Evolutionary conservation across 1,140 invertebrate genomes (phyloP).

Genomic region (Drosophila pectinifera): DNA sequence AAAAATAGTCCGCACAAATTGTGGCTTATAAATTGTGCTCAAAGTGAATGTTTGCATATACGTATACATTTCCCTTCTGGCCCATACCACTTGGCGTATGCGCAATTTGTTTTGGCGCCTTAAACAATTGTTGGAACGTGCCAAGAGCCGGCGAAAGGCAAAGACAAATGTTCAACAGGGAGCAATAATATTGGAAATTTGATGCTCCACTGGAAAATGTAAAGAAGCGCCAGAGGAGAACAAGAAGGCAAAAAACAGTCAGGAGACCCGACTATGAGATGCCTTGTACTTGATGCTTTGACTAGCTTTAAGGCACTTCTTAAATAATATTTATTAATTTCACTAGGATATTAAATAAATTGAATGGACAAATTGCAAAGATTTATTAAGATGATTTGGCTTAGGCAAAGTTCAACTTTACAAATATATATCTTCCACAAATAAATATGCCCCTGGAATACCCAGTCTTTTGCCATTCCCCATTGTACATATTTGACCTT

Average conservation of each 20-base stretch:
- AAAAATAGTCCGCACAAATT: conserved; percentile 66
- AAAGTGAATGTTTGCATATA: conserved; percentile 52
- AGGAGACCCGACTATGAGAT: background rate
- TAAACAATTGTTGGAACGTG: conserved; percentile 74
- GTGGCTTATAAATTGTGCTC: conserved; percentile 52
- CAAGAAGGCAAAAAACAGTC: background rate
- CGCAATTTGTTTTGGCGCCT: conserved; percentile 69
- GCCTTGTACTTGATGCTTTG: background rate
- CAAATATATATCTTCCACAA: no score
- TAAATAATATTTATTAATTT: background rate
- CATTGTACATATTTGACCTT: conserved; percentile 43
- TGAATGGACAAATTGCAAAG: no score
- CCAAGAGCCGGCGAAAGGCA: conserved; percentile 37
- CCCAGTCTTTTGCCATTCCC: background rate
- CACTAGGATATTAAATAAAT: no score
- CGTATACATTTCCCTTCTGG: conserved; percentile 16
- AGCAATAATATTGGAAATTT: conserved; percentile 80
- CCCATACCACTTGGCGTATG: conserved; percentile 44
- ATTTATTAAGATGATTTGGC: background rate
- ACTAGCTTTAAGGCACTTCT: no score
- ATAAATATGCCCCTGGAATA: background rate
- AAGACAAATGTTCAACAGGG: conserved; percentile 77
- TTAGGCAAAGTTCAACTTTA: background rate
- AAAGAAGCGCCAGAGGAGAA: background rate
- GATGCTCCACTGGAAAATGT: conserved; percentile 54